phyloP scores from a whole-genome alignment of 2,888 invertebrate species.

The Drosophila monieri region DNA sequence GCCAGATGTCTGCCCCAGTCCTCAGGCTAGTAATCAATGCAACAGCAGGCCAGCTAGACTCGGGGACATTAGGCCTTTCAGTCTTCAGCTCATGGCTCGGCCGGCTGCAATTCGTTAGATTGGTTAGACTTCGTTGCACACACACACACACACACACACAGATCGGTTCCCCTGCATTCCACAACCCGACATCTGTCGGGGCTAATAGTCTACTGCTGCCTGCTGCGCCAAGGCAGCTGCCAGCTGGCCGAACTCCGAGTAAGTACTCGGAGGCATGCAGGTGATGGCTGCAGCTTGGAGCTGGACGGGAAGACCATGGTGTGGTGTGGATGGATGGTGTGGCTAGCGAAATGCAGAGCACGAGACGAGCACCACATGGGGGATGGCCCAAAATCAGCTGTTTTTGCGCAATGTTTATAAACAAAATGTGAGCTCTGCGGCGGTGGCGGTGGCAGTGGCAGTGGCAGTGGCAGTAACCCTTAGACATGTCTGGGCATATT shows the following conservation, averaged over 20 bases:
- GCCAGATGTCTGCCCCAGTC: conserved; percentile 36
- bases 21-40: conserved; percentile 38
- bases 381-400: conserved; percentile 76
- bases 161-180: conserved; percentile 5
- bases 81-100: too few species aligned
- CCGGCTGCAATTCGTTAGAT: conserved; percentile 42
- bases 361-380: conserved; percentile 36
- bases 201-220: conserved; percentile 7
- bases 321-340: not conserved
- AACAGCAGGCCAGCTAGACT: conserved; percentile 43
- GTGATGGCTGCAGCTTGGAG: conserved; percentile 42
- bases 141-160: conserved; percentile 4
- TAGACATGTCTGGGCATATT: conserved; percentile 70
- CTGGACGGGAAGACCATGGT: not conserved
- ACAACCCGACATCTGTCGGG: conserved; percentile 41
- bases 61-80: not conserved
- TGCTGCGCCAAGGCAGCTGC: conserved; percentile 7
- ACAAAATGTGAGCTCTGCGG: conserved; percentile 56
- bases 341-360: conserved; percentile 15
- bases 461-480: conserved; percentile 63
- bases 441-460: not conserved
- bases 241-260: conserved; percentile 33
- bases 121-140: conserved; percentile 11
- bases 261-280: conserved; percentile 60
- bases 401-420: conserved; percentile 76